phyloP scores from a whole-genome alignment of 92 coral and sea anemone genomes.

The Parazoanthus darwini region DNA sequence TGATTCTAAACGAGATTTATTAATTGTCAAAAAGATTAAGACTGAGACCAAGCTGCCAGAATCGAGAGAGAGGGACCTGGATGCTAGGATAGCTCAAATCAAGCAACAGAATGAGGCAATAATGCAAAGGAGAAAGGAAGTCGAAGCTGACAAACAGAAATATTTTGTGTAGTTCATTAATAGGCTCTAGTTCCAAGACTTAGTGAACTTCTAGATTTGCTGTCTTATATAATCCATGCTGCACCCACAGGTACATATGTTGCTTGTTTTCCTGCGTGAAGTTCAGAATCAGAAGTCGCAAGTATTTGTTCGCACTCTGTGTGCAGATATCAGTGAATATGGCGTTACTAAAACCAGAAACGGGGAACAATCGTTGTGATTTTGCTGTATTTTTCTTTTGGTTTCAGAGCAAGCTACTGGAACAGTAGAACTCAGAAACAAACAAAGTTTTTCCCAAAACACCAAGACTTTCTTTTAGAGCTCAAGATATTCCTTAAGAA shows the following conservation, averaged over 20 bases:
- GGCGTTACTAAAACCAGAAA: too few species aligned
- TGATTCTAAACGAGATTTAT: constrained; percentile 33
- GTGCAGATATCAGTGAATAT: neutral
- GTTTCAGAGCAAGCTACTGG: too few species aligned
- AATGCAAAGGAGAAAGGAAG: constrained; percentile 68
- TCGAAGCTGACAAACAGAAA: constrained; percentile 66
- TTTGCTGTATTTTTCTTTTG: too few species aligned
- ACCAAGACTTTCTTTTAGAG: too few species aligned
- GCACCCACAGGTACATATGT: too few species aligned
- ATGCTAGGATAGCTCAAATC: constrained; percentile 76
- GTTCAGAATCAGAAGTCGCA: neutral
- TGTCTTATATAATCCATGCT: neutral
- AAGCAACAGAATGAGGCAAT: constrained; percentile 66
- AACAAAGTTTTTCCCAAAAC: too few species aligned
- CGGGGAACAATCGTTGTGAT: too few species aligned
- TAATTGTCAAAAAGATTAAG: constrained; percentile 43
- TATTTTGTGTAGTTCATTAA: neutral
- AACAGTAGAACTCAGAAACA: too few species aligned
- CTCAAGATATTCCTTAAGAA: too few species aligned
- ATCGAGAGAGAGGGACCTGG: constrained; percentile 73
- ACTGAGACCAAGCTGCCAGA: constrained; percentile 35
- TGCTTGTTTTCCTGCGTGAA: neutral
- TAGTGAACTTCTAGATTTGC: too few species aligned
- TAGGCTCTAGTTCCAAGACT: neutral
- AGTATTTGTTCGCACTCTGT: neutral